Evolutionary conservation across 1,140 invertebrate genomes (phyloP).

Genomic region (Diabrotica undecimpunctata): DNA sequence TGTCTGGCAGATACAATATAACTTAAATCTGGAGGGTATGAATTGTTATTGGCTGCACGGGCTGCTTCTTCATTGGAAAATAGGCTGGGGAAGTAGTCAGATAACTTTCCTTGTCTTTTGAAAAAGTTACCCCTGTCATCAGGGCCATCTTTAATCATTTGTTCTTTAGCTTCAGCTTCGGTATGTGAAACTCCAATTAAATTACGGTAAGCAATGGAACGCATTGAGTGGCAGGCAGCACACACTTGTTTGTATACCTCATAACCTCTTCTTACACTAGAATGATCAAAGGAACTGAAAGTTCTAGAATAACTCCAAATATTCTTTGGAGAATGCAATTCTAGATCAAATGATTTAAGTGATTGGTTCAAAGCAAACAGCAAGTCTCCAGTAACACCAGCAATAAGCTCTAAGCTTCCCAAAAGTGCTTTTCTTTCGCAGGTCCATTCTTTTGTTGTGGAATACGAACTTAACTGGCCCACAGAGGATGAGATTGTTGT

Average conservation of each 20-base stretch:
- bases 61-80: constrained; percentile 92
- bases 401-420: constrained; percentile 71
- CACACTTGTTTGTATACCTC: constrained; percentile 99
- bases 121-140: constrained; percentile 89
- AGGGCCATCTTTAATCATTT: constrained; percentile 86
- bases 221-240: constrained; percentile 95
- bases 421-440: constrained; percentile 69
- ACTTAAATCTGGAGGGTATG: constrained; percentile 93
- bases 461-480: constrained; percentile 60
- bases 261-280: constrained; percentile 86
- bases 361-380: constrained; percentile 84
- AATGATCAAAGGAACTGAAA: constrained; percentile 75
- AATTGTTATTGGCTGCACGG: constrained; percentile 88
- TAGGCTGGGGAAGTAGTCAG: constrained; percentile 85
- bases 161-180: constrained; percentile 87
- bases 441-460: constrained; percentile 68
- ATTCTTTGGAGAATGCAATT: constrained; percentile 75
- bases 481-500: constrained; percentile 51
- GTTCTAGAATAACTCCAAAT: constrained; percentile 80
- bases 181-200: constrained; percentile 87
- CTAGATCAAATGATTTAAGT: constrained; percentile 74
- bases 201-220: constrained; percentile 89
- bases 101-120: constrained; percentile 92
- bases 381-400: constrained; percentile 75
- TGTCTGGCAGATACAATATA: constrained; percentile 87